phyloP scores from a whole-genome alignment of 2,888 invertebrate genomes.

The Lasioglossum calceatum region DNA sequence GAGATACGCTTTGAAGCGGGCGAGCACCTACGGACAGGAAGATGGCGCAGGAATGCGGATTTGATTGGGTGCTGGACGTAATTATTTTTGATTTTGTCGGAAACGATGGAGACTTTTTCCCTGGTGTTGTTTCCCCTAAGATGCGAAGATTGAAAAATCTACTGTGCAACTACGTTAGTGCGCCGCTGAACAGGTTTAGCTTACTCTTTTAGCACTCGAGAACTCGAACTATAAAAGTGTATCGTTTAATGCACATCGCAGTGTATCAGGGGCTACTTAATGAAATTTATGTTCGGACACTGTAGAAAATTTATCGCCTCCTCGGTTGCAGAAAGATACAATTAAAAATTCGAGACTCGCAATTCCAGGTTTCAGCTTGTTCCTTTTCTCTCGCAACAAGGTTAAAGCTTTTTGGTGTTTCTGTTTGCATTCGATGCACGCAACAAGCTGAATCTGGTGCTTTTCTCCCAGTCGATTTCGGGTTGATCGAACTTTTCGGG shows the following conservation, averaged over 20 bases:
- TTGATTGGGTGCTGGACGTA: not conserved
- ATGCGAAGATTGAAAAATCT: not conserved
- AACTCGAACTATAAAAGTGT: not conserved
- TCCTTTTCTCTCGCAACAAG: not conserved
- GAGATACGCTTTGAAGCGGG: not conserved
- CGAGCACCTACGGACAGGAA: not conserved
- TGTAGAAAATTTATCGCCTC: not conserved
- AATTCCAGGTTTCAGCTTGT: not conserved
- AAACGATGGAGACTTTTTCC: not conserved
- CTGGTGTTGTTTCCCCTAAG: not conserved
- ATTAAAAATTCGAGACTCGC: not conserved
- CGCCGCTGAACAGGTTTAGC: not conserved
- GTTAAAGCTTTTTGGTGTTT: not conserved
- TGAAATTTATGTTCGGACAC: not conserved
- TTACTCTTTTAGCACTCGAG: not conserved
- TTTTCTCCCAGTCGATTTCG: not conserved
- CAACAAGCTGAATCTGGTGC: not conserved
- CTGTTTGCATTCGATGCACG: not conserved
- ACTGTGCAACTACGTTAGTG: not conserved
- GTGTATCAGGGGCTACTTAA: not conserved
- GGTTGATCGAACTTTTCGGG: not conserved
- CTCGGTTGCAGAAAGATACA: not conserved
- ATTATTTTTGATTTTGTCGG: not conserved
- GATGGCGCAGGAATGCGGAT: slow-evolving; percentile 2
- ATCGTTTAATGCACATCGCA: not conserved